Conservation (phyloP, 2,888 invertebrate genomes). For the Napeogenes sylphis region DNA sequence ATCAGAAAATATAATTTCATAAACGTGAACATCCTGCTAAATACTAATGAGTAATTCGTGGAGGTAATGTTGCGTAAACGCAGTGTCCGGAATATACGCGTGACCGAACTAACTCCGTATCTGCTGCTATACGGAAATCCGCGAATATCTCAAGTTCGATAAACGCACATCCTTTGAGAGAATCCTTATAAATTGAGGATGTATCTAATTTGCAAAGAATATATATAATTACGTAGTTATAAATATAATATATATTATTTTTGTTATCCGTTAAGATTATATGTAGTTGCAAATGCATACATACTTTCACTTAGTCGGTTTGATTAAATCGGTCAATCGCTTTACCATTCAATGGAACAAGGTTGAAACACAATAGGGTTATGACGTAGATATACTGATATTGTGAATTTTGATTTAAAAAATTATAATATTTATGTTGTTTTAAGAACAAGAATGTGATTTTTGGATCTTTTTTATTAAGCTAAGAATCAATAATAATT, state of each 20-base stretch:
- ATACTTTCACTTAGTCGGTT: slow-evolving; percentile 41
- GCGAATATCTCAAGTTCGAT: slow-evolving; percentile 19
- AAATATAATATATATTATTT: not conserved
- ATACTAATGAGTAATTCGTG: slow-evolving; percentile 40
- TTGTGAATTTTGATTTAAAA: not conserved
- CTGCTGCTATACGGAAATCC: slow-evolving; percentile 24
- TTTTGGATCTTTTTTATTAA: too few species aligned
- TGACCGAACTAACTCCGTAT: slow-evolving; percentile 18
- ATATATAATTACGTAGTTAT: too few species aligned
- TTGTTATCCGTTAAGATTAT: not conserved
- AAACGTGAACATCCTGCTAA: slow-evolving; percentile 25
- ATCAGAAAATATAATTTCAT: slow-evolving; percentile 17
- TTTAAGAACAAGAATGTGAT: too few species aligned
- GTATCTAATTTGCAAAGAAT: slow-evolving; percentile 1
- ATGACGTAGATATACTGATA: slow-evolving; percentile 17
- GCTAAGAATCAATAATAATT: too few species aligned
- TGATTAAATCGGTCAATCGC: slow-evolving; percentile 25
- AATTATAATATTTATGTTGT: not conserved
- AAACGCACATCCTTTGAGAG: slow-evolving; percentile 17
- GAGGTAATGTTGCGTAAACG: slow-evolving; percentile 32
- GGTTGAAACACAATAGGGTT: slow-evolving; percentile 38
- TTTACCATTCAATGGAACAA: slow-evolving; percentile 38
- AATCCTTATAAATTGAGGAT: slow-evolving; percentile 14
- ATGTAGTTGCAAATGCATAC: not conserved
- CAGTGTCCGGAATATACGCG: slow-evolving; percentile 32